Percentiles rank a stretch among this genome's conserved stretches.
Conservation (phyloP, 2,888 invertebrate genomes). For the Aporophyla nigra region DNA sequence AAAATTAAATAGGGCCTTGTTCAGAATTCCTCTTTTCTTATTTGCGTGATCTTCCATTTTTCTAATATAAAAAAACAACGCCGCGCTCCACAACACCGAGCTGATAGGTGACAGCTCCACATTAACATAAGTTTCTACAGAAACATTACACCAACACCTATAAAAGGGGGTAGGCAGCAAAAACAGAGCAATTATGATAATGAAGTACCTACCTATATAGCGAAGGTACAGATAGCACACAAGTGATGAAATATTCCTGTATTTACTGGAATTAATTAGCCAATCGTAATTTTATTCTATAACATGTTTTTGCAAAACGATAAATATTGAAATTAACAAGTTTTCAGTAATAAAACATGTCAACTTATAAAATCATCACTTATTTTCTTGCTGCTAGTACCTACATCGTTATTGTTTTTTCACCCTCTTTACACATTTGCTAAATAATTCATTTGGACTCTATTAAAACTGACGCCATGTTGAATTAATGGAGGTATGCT, state of each 20-base stretch:
- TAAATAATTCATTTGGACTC: conserved; percentile 63
- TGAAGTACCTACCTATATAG: conserved; percentile 23
- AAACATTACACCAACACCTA: conserved; percentile 28
- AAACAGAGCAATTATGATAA: conserved; percentile 63
- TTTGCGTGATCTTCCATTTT: background rate
- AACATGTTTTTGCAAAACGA: background rate
- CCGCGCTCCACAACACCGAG: conserved; percentile 9
- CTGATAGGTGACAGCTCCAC: conserved; percentile 5
- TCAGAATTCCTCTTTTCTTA: no score
- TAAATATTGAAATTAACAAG: conserved; percentile 34
- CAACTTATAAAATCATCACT: background rate
- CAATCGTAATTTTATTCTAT: background rate
- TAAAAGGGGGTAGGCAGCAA: conserved; percentile 51
- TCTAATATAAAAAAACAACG: conserved; percentile 15
- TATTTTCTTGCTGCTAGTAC: conserved; percentile 19
- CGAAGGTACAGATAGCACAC: conserved; percentile 11
- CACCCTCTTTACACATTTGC: conserved; percentile 41
- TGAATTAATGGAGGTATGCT: conserved; percentile 37
- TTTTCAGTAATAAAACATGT: conserved; percentile 45
- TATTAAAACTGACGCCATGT: conserved; percentile 50
- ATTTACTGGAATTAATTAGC: background rate
- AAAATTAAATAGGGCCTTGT: no score
- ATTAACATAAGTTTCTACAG: conserved; percentile 47
- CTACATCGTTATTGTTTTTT: conserved; percentile 50
- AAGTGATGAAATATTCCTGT: background rate